Conservation (phyloP, 1,140 invertebrate species). For the Drosophila truncata region DNA sequence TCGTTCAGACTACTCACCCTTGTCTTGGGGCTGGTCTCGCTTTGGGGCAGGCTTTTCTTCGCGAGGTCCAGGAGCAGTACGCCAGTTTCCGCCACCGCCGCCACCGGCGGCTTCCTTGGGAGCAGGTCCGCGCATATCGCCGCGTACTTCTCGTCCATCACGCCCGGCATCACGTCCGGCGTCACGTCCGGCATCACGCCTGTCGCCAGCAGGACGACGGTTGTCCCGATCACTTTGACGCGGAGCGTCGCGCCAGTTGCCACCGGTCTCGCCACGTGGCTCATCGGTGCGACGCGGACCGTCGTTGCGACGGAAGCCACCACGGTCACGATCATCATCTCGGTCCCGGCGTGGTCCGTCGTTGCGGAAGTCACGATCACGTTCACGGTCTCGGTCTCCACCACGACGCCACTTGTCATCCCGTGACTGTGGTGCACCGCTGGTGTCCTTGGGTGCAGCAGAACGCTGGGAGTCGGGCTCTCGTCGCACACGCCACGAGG, state of each 20-base stretch:
- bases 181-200: conserved; percentile 61
- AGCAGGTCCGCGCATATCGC: conserved; percentile 51
- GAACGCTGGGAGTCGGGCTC: conserved; percentile 65
- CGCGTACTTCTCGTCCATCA: conserved; percentile 29
- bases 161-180: conserved; percentile 53
- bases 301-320: conserved; percentile 74
- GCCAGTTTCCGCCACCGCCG: conserved; percentile 73
- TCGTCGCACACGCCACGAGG: conserved; percentile 78
- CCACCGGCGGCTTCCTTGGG: conserved; percentile 57
- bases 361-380: conserved; percentile 58
- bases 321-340: conserved; percentile 73
- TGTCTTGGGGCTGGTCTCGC: conserved; percentile 73
- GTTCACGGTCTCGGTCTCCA: conserved; percentile 71
- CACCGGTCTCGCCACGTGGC: conserved; percentile 84
- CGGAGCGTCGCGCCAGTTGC: conserved; percentile 80
- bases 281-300: conserved; percentile 77
- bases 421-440: conserved; percentile 67
- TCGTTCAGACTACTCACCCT: conserved; percentile 53
- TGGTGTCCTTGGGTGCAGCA: conserved; percentile 35
- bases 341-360: conserved; percentile 81
- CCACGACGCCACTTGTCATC: conserved; percentile 65
- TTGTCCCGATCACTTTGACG: conserved; percentile 73
- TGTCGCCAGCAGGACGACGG: conserved; percentile 72
- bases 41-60: conserved; percentile 75
- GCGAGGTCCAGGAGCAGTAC: conserved; percentile 70